Evolutionary conservation across 2,113 vertebrate species (phyloP).

Genomic region (Gracilinanus agilis): DNA sequence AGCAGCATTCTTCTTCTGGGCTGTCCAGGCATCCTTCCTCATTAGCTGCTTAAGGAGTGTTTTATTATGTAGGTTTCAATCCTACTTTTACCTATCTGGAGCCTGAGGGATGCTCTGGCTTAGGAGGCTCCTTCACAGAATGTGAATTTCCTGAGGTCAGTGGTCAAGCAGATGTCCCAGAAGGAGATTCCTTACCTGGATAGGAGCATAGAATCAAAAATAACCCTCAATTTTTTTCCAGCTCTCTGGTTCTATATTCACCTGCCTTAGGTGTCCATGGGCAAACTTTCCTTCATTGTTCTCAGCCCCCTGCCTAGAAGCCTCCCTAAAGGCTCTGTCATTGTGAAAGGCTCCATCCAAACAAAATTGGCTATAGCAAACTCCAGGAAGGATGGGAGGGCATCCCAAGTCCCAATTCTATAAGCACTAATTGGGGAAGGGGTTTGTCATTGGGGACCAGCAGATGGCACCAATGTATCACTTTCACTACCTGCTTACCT

Average conservation of each 20-base stretch:
- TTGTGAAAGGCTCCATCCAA: not conserved
- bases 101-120: not conserved
- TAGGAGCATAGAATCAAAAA: not conserved
- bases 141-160: slow-evolving; percentile 13
- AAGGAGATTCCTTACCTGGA: not conserved
- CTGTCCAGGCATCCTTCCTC: not conserved
- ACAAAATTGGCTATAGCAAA: not conserved
- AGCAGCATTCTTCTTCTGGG: not conserved
- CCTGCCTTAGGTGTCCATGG: not conserved
- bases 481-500: not conserved
- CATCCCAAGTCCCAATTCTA: slow-evolving; percentile 5
- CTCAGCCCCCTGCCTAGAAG: not conserved
- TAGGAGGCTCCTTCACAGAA: not conserved
- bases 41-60: not conserved
- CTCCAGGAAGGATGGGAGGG: not conserved
- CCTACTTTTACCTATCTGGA: not conserved
- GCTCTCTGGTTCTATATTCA: not conserved
- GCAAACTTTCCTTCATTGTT: not conserved
- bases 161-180: not conserved
- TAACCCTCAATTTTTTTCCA: not conserved
- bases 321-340: not conserved
- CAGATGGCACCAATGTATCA: slow-evolving; percentile 53
- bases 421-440: not conserved
- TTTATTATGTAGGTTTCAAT: not conserved
- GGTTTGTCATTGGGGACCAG: slow-evolving; percentile 5